A percentile compares a stretch with the other conserved stretches of the same genome.
These are phyloP conservation scores for Agrochola lota DNA, from an alignment of 2,888 invertebrate species.

Conservation along the genomic window DNA sequence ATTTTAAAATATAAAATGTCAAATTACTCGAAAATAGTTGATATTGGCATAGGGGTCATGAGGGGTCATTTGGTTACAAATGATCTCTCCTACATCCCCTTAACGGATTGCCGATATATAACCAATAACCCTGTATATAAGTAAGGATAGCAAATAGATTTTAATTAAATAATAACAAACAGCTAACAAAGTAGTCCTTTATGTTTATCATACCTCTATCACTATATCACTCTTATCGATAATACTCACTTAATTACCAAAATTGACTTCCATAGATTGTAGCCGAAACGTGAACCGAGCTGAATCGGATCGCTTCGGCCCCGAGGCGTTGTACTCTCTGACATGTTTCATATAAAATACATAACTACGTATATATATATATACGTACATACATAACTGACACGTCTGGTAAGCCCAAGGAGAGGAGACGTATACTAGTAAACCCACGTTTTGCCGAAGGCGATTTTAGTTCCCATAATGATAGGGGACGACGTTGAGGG, in stretches of 20 bases:
- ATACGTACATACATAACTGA: slow-evolving; percentile 36
- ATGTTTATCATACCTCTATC: not conserved
- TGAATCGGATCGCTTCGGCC: slow-evolving; percentile 28
- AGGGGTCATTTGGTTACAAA: too few relatives aligned
- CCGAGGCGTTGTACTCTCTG: slow-evolving; percentile 33
- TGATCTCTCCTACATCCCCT: too few relatives aligned
- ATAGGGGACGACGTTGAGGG: slow-evolving; percentile 31
- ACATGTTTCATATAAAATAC: slow-evolving; percentile 55
- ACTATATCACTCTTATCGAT: slow-evolving; percentile 11
- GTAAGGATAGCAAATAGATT: too few relatives aligned
- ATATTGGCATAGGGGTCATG: too few relatives aligned
- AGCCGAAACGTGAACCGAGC: slow-evolving; percentile 12
- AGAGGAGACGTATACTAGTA: slow-evolving; percentile 21
- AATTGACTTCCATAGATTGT: slow-evolving; percentile 35
- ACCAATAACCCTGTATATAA: too few relatives aligned
- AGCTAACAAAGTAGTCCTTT: not conserved
- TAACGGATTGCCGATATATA: too few relatives aligned
- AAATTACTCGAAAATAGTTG: too few relatives aligned
- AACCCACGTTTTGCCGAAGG: slow-evolving; percentile 45
- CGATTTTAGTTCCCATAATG: slow-evolving; percentile 45
- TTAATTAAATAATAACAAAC: not conserved
- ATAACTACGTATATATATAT: slow-evolving; percentile 15
- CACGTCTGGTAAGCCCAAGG: slow-evolving; percentile 41
- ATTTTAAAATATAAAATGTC: too few relatives aligned
- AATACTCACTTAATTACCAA: slow-evolving; percentile 39